Percentiles rank a stretch among this genome's conserved stretches.
phyloP scores from a whole-genome alignment of 2,113 vertebrate genomes.

The Cryptotis parvus region DNA sequence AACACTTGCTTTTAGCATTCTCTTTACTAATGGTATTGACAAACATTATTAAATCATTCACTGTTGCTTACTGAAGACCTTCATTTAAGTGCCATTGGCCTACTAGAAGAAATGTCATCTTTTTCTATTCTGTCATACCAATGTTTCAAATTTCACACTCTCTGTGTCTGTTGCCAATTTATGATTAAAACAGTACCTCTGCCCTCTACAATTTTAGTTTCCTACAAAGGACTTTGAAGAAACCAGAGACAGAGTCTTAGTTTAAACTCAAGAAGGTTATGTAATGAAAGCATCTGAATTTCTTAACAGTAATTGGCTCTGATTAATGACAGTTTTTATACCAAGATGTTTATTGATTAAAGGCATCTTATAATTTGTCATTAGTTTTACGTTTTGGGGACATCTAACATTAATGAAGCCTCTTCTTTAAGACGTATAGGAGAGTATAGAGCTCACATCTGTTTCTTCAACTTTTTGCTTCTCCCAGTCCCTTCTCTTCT shows the following conservation, averaged over 20 bases:
- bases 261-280: not conserved
- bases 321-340: not conserved
- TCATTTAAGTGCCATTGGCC: not conserved
- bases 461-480: not conserved
- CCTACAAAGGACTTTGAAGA: not conserved
- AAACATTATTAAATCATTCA: not conserved
- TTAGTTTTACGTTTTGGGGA: not conserved
- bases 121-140: not conserved
- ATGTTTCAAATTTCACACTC: not conserved
- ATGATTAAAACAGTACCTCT: not conserved
- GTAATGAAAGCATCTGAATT: not conserved
- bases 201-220: slow-evolving; percentile 9
- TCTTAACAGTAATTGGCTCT: not conserved
- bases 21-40: not conserved
- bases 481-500: slow-evolving; percentile 27
- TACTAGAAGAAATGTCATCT: not conserved
- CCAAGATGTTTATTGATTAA: slow-evolving; percentile 2
- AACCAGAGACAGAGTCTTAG: not conserved
- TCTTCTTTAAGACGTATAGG: not conserved
- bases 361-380: not conserved
- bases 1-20: not conserved
- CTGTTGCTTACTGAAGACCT: not conserved
- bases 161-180: slow-evolving; percentile 20
- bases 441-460: not conserved
- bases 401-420: not conserved